A percentile compares a stretch with the other conserved stretches of the same genome.
Conservation (phyloP, 2,888 invertebrate species). For the Oscheius myriophilus region DNA sequence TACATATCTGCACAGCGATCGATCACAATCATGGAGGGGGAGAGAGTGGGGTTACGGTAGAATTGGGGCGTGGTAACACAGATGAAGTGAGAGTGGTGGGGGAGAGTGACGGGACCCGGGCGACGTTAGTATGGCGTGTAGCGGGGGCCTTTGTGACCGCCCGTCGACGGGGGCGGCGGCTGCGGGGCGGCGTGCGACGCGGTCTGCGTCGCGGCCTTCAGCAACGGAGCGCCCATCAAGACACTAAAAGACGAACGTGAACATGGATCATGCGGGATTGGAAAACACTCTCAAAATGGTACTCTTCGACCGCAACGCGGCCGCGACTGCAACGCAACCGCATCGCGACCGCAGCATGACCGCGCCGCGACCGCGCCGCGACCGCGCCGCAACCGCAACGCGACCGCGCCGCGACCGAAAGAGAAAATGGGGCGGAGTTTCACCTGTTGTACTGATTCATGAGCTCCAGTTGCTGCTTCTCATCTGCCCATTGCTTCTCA, state of each 20-base stretch:
- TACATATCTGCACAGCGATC: not conserved
- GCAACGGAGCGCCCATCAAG: constrained; percentile 50
- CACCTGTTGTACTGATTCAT: constrained; percentile 38
- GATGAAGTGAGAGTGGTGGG: constrained; percentile 27
- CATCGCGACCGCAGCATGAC: no score
- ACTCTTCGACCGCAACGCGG: not conserved
- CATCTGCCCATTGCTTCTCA: constrained; percentile 21
- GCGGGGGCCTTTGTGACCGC: constrained; percentile 7
- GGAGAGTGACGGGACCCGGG: constrained; percentile 2
- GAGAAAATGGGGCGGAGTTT: not conserved
- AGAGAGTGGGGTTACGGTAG: not conserved
- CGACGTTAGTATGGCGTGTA: constrained; percentile 26
- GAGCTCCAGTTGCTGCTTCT: constrained; percentile 30
- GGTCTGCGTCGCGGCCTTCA: constrained; percentile 33
- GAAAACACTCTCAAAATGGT: not conserved
- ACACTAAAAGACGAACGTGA: constrained; percentile 40
- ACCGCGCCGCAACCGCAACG: not conserved
- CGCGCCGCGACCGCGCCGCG: no score
- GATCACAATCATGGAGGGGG: constrained; percentile 6
- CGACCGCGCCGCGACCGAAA: no score
- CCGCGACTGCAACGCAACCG: no score
- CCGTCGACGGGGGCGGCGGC: constrained; percentile 18
- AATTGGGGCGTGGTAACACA: constrained; percentile 17
- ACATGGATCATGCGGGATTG: not conserved
- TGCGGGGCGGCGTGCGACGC: constrained; percentile 32